A percentile compares a stretch with the other conserved stretches of the same genome.
Evolutionary conservation across 2,888 invertebrate species (phyloP).

Genomic region (Cepaea hortensis): DNA sequence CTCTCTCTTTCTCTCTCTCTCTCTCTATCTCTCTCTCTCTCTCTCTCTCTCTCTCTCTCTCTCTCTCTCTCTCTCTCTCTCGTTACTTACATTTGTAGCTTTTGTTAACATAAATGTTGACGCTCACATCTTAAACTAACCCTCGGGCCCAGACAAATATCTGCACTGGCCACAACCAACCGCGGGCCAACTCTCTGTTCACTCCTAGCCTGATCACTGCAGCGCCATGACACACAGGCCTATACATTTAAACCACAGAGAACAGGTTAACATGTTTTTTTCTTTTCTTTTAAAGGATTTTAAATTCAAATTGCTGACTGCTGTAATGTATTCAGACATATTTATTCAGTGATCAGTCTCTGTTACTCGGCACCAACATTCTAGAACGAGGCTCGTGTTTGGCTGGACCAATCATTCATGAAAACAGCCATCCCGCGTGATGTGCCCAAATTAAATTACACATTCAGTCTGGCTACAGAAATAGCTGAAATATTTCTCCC

Average conservation of each 20-base stretch:
- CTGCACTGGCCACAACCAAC: too few species aligned
- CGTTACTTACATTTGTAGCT: too few species aligned
- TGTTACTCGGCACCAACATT: neutral
- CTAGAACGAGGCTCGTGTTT: neutral
- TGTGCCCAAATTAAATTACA: neutral
- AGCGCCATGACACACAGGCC: neutral
- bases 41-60: too few species aligned
- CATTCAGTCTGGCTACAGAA: neutral
- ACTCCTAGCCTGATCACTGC: too few species aligned
- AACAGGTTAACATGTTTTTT: neutral
- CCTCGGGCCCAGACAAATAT: too few species aligned
- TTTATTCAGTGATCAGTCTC: neutral
- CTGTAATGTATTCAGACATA: neutral
- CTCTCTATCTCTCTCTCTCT: neutral
- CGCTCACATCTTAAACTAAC: too few species aligned
- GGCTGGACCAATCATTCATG: neutral
- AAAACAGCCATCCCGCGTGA: neutral
- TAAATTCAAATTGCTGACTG: neutral
- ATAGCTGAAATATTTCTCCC: neutral
- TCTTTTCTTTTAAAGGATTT: too few species aligned
- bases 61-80: too few species aligned
- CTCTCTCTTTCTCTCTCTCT: too few species aligned
- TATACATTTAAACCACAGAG: neutral
- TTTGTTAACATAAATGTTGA: too few species aligned
- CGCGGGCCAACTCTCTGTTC: too few species aligned